Percentiles rank a stretch among this genome's conserved stretches.
Conservation (phyloP, 2,888 invertebrate species). For the Anarsia innoxiella region DNA sequence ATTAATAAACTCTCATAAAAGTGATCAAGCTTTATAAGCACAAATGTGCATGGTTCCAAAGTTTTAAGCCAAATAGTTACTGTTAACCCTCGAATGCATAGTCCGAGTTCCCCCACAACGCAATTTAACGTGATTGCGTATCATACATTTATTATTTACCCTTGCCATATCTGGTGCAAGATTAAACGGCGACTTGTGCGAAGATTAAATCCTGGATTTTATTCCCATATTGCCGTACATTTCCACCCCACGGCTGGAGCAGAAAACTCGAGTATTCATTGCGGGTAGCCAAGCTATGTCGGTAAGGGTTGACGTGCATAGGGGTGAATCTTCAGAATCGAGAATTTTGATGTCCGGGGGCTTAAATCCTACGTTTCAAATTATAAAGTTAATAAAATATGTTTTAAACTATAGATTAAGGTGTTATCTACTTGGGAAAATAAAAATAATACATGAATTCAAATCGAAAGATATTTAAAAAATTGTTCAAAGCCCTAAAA, state of each 20-base stretch:
- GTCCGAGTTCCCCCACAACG: slow-evolving; percentile 35
- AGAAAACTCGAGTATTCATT: slow-evolving; percentile 69
- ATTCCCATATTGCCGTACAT: slow-evolving; percentile 65
- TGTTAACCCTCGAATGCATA: slow-evolving; percentile 8
- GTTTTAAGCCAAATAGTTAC: slow-evolving; percentile 14
- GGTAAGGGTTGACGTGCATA: slow-evolving; percentile 51
- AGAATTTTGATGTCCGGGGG: too few species aligned
- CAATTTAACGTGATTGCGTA: slow-evolving; percentile 60
- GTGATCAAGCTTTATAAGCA: slow-evolving; percentile 6
- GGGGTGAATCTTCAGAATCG: too few species aligned
- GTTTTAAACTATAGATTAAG: too few species aligned
- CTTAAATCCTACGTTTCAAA: too few species aligned
- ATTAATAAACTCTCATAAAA: slow-evolving; percentile 5
- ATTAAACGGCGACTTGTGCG: slow-evolving; percentile 67
- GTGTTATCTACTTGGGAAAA: too few species aligned
- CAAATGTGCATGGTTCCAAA: slow-evolving; percentile 10
- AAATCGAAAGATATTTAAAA: too few species aligned
- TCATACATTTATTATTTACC: slow-evolving; percentile 67
- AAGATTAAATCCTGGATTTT: slow-evolving; percentile 72
- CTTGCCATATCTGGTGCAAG: slow-evolving; percentile 64
- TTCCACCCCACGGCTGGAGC: slow-evolving; percentile 60
- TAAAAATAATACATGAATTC: too few species aligned
- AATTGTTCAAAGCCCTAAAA: too few species aligned
- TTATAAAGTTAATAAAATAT: too few species aligned
- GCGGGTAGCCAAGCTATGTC: slow-evolving; percentile 54